These are phyloP conservation scores for Glaucomys volans DNA, from an alignment of 2,113 vertebrate species.

Conservation along the genomic window DNA sequence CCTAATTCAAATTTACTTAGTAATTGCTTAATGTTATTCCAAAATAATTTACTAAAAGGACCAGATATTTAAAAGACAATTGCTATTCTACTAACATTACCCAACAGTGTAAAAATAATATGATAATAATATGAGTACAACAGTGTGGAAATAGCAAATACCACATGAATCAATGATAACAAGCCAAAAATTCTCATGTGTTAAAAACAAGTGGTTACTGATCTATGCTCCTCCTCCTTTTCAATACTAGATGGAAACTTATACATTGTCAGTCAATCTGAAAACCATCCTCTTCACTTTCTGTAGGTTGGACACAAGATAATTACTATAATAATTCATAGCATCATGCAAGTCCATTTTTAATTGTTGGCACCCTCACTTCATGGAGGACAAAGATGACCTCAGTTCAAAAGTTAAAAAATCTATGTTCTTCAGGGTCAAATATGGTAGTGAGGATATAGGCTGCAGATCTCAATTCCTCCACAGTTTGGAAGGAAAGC, in stretches of 20 bases:
- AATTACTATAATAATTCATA: neutral
- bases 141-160: neutral
- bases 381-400: neutral
- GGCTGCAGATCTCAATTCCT: neutral
- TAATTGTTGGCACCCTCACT: neutral
- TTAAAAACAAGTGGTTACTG: neutral
- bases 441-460: neutral
- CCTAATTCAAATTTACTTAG: conserved; percentile 9
- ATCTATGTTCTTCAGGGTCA: neutral
- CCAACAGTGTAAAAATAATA: conserved; percentile 13
- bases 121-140: neutral
- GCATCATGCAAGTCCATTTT: neutral
- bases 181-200: neutral
- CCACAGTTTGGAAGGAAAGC: neutral
- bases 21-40: neutral
- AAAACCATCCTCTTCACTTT: conserved; percentile 27
- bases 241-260: neutral
- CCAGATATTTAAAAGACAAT: neutral
- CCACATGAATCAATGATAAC: neutral
- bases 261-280: neutral
- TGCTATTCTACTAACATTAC: neutral
- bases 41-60: conserved; percentile 35
- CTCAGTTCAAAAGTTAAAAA: neutral
- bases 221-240: neutral
- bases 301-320: neutral